Percentiles rank a stretch among this genome's conserved stretches.
Evolutionary conservation across 2,888 invertebrate genomes (phyloP).

Genomic region (Dromius quadrimaculatus): DNA sequence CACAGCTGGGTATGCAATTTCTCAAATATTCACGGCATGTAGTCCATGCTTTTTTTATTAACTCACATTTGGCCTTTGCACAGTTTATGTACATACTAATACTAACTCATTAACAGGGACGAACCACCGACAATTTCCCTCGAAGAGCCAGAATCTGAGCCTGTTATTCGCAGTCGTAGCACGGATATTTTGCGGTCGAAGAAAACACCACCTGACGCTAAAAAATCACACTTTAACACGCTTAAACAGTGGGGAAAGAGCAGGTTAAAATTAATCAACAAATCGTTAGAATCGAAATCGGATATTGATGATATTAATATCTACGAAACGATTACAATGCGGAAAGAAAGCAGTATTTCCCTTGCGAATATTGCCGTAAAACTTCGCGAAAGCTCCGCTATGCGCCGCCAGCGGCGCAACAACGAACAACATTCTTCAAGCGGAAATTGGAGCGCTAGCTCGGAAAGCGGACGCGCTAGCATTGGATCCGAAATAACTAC

Average conservation of each 20-base stretch:
- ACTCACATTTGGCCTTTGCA: slow-evolving; percentile 4
- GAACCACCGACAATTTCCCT: slow-evolving; percentile 60
- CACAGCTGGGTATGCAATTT: slow-evolving; percentile 77
- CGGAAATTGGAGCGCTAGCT: slow-evolving; percentile 96
- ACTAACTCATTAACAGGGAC: slow-evolving; percentile 60
- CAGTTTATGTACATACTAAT: slow-evolving; percentile 53
- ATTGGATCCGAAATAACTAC: slow-evolving; percentile 87
- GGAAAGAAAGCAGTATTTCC: slow-evolving; percentile 75
- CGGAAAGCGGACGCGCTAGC: slow-evolving; percentile 87
- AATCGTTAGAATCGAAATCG: slow-evolving; percentile 71
- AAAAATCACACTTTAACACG: slow-evolving; percentile 82
- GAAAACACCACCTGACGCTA: slow-evolving; percentile 74
- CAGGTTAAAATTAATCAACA: slow-evolving; percentile 80
- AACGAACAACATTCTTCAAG: slow-evolving; percentile 90
- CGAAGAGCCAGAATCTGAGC: slow-evolving; percentile 67
- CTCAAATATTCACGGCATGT: background rate
- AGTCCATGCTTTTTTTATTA: slow-evolving; percentile 14
- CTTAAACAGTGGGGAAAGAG: slow-evolving; percentile 89
- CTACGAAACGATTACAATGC: slow-evolving; percentile 77
- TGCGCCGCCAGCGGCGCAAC: slow-evolving; percentile 77
- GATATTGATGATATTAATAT: slow-evolving; percentile 73
- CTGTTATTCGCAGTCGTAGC: slow-evolving; percentile 77
- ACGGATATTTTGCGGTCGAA: slow-evolving; percentile 79
- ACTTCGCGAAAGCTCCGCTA: slow-evolving; percentile 80
- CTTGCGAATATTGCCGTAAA: slow-evolving; percentile 76